These are phyloP conservation scores for Trichonephila clavata DNA, from an alignment of 1,140 invertebrate species.

Conservation along the genomic window DNA sequence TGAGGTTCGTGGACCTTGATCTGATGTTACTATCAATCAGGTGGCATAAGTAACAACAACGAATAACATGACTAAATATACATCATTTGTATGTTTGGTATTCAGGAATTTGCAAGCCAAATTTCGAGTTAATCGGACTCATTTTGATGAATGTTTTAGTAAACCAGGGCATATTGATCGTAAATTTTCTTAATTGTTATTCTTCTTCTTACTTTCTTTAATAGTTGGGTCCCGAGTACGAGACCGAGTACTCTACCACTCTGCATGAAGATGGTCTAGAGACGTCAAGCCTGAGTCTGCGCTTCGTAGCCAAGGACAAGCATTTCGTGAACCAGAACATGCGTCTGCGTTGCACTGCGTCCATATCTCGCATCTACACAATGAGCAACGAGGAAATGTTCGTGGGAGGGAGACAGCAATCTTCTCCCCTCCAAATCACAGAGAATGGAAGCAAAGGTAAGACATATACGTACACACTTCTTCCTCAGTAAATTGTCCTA, in stretches of 20 bases:
- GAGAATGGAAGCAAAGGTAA: slow-evolving; percentile 66
- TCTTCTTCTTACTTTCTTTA: not conserved
- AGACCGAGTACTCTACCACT: slow-evolving; percentile 71
- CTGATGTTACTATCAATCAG: no score
- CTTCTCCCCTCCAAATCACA: slow-evolving; percentile 45
- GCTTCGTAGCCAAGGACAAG: slow-evolving; percentile 87
- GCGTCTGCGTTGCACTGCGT: slow-evolving; percentile 92
- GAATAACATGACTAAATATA: no score
- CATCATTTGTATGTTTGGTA: no score
- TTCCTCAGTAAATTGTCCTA: no score
- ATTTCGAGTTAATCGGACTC: no score
- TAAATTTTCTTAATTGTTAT: not conserved
- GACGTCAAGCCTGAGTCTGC: slow-evolving; percentile 84
- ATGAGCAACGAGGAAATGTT: slow-evolving; percentile 91
- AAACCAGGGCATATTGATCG: no score
- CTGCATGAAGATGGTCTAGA: slow-evolving; percentile 72
- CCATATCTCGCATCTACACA: slow-evolving; percentile 90
- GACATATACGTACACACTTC: not conserved
- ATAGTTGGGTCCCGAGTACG: slow-evolving; percentile 49
- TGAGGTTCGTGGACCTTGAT: no score
- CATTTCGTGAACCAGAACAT: slow-evolving; percentile 90
- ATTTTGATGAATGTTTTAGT: no score
- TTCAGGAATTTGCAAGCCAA: no score
- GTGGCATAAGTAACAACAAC: no score
- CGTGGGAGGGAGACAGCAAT: slow-evolving; percentile 85